Evolutionary conservation across 2,113 vertebrate species (phyloP).

Genomic region (Hylia prasina): DNA sequence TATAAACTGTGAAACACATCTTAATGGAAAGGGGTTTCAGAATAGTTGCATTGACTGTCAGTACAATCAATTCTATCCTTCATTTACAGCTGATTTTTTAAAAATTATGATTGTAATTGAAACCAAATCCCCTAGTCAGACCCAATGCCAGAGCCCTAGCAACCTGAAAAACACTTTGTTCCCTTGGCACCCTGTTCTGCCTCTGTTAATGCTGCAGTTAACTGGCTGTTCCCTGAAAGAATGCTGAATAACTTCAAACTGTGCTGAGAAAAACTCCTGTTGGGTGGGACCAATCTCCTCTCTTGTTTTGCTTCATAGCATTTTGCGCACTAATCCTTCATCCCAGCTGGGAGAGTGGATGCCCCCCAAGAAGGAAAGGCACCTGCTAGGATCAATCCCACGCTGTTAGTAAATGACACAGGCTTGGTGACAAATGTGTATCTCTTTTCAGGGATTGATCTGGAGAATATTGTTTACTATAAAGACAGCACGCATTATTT

Average conservation of each 20-base stretch:
- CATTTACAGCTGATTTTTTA: not conserved
- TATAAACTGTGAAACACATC: not conserved
- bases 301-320: not conserved
- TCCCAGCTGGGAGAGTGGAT: not conserved
- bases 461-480: slow-evolving; percentile 99
- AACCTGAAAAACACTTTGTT: not conserved
- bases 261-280: not conserved
- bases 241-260: not conserved
- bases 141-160: not conserved
- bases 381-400: not conserved
- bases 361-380: not conserved
- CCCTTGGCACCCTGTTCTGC: not conserved
- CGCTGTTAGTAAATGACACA: not conserved
- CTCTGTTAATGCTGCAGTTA: not conserved
- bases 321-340: not conserved
- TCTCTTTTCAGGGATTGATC: slow-evolving; percentile 85
- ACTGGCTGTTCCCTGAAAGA: not conserved
- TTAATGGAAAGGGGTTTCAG: not conserved
- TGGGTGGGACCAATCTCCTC: not conserved
- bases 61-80: not conserved
- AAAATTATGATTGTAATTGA: not conserved
- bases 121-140: not conserved
- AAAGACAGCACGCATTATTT: slow-evolving; percentile 98
- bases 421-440: not conserved
- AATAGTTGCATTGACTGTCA: not conserved